These are phyloP conservation scores for Acleris cristana DNA, from an alignment of 2,888 invertebrate genomes.

Conservation along the genomic window DNA sequence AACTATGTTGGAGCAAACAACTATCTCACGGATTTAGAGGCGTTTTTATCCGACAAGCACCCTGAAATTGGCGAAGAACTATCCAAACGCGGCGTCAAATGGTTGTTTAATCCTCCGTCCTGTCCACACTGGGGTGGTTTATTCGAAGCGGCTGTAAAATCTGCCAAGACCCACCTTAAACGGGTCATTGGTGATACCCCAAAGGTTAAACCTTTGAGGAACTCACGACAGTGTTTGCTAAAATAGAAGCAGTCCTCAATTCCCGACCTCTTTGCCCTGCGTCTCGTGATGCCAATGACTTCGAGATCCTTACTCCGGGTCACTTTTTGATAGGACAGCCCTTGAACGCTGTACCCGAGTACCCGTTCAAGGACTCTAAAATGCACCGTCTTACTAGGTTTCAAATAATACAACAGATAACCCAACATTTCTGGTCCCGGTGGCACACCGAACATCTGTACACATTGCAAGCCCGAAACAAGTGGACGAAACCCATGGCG, in stretches of 20 bases:
- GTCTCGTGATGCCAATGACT: constrained; percentile 49
- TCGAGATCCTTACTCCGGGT: constrained; percentile 34
- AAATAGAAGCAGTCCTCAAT: constrained; percentile 26
- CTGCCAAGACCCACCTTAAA: constrained; percentile 21
- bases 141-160: constrained; percentile 34
- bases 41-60: constrained; percentile 9
- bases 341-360: constrained; percentile 24
- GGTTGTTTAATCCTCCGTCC: constrained; percentile 30
- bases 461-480: constrained; percentile 25
- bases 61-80: not conserved
- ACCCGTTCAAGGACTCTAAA: not conserved
- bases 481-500: constrained; percentile 17
- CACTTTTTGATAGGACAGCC: constrained; percentile 38
- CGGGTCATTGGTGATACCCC: constrained; percentile 18
- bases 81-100: constrained; percentile 10
- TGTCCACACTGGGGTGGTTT: constrained; percentile 34
- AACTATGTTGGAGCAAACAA: constrained; percentile 37
- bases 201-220: constrained; percentile 23
- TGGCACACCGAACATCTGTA: constrained; percentile 27
- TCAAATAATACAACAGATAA: constrained; percentile 27
- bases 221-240: constrained; percentile 22
- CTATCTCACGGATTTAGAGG: constrained; percentile 19
- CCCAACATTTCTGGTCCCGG: constrained; percentile 34
- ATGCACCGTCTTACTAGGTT: constrained; percentile 9
- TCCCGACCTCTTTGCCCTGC: constrained; percentile 35